Evolutionary conservation across 2,113 vertebrate genomes (phyloP), one percentile per base, ranked within the genome.

Genomic region (Limanda limanda): DNA sequence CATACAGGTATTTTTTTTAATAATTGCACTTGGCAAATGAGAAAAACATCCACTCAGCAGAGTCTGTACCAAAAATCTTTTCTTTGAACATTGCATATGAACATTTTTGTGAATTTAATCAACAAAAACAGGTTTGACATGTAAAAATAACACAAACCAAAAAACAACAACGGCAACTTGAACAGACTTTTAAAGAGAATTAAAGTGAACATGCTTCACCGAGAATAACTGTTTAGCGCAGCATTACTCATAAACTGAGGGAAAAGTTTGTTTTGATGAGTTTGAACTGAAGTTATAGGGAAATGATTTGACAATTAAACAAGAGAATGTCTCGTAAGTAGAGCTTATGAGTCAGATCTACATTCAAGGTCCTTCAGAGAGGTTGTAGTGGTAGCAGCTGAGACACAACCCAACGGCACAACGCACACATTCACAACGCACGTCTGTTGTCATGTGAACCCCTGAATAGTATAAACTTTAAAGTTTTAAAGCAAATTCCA

Each of bases 281-380:
- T 48, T 18, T 18, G 45, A 47, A 47, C 5, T 45, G 42, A 45
- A 37, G 8, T 31, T 31, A 31, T 37, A 37, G 35, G 35, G 2
- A 10, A 37, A 2, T 4, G 2, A 2, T 10, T 7, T 9, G 35
- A 37, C 35, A 37, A 37, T 37, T 42, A 42, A 42, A 42, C 40
- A 42, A 42, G 40, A 42, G 11, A 12, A 42, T 42, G 35, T 10
- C 35, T 31, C 31, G 7, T 31, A 31, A 31, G 31, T 31, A 5
- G 31, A 31, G 31, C 31, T 31, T 7, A 31, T 31, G 31, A 27
- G 31, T 31, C 31, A 5, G 6, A 31, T 72, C 1, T 47, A 78
- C 78, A 87, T 86, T 83, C 78, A 78, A 59, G 48, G 66, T 69
- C 68, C 47, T 72, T 79, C 31, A 56, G 68, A 45, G 8, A 37